Base-by-base conservation (phyloP, 2,888 invertebrate genomes). In the Frankliniella fusca region DNA sequence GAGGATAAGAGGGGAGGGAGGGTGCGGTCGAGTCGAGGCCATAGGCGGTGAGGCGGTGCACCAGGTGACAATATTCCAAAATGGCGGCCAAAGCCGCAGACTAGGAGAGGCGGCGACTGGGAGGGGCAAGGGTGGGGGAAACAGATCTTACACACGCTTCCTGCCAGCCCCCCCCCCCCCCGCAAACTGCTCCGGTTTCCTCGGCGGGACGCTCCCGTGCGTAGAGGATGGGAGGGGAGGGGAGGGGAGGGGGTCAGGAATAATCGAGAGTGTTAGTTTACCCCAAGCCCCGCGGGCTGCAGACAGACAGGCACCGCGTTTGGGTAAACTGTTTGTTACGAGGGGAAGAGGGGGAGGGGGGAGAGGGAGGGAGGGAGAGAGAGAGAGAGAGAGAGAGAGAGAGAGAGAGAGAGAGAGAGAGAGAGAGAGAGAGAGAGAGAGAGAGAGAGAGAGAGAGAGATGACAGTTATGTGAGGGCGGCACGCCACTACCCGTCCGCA, bases 21-120 rank as follows among this genome's bases (percentile, higher is more conserved):
- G 15, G 61, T 38, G 38, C 38, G 38, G 38, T 5, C 38, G 38
- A 5, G 38, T 38, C 38, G 38, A 3, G 54, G 54, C 18, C 15
- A 54, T 54, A 15, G 54, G 27, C 9, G 70, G 70, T 0, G 18
- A 7, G 23, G 70, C 70, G 70, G 23, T 70, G n/a, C 70, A 5
- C 54, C 70, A 76, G 70, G 70, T 76, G 70, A 76, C 70, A 76
- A 76, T 76, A 12, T 27, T 76, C 27, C 70, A 76, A 76, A 76
- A 76, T 76, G 70, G 70, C 70, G 70, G 23, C 70, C 23, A 38
- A 38, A 38, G 38, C 38, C 38, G 38, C 38, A 38, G 38, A 38
- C 38, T 38, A 54, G 8, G 54, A 15, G 54, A 18, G 12, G 54
- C 5, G 8, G 15, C 1, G 54, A 18, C 50, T 15, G 54, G 54